Evolutionary conservation across 2,888 invertebrate genomes (phyloP), one percentile per base, ranked within the genome.

Genomic region (Mythimna impura): DNA sequence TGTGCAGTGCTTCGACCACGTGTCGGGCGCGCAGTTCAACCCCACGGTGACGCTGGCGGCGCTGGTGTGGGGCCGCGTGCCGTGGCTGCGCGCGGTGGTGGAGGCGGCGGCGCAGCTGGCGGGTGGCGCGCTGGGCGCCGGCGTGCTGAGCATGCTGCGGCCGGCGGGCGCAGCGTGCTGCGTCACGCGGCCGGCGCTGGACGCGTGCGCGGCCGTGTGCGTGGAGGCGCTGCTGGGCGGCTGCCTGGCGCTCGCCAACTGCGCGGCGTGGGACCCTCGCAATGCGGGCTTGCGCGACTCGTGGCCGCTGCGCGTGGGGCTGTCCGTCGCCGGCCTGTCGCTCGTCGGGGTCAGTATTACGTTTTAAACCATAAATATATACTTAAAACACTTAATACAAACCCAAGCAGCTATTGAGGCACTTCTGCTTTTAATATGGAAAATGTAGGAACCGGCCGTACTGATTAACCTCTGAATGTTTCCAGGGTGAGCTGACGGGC

Each of bases 11-110:
- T 97, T 98, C 85, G 98, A 97, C 61, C 98, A 98, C 91, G 95
- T 98, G 30, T 98, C 98, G 36, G 98, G 98, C 65, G 97, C 98
- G 14, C 97, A 98, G 91, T 87, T 98, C 79, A 98, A 98, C 94
- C 98, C 98, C 14, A 96, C 97, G 17, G 98, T 98, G 66, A 97
- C 98, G 36, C 92, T 97, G 66, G 97, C 97, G 36, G 97, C 97
- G 30, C 96, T 96, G 68, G 88, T 97, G 83, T 90, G 96, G 81
- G 97, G 97, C 12, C 91, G 96, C 71, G 90, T 97, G 76, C 88
- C 94, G 47, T 90, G 95, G 81, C 94, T 97, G 97, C 97, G 14
- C 90, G 96, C 4, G 88, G 97, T 57, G 52, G 97, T 97, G 83
- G 97, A 66, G 89, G 94, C 0, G 97, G 95, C 6, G 97, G 98